Percentiles rank a stretch among this genome's conserved stretches.
Evolutionary conservation across 2,113 vertebrate genomes (phyloP).

Genomic region (Heterochromis multidens): DNA sequence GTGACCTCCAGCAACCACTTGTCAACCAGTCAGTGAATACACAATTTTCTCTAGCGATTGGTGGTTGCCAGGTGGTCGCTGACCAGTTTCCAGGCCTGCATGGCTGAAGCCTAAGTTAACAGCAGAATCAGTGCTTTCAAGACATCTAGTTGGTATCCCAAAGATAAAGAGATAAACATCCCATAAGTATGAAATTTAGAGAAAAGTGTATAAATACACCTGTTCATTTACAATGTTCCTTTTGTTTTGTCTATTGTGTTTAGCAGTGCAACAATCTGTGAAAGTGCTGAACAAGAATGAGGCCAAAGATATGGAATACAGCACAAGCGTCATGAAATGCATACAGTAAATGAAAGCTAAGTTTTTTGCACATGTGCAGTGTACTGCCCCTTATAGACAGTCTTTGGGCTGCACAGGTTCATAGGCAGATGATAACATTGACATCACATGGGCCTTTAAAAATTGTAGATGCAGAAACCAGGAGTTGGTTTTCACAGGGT

Average conservation of each 20-base stretch:
- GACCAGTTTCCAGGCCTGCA: no score
- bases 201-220: background rate
- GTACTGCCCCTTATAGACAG: background rate
- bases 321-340: background rate
- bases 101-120: background rate
- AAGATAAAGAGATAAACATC: background rate
- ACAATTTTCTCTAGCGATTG: no score
- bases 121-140: background rate
- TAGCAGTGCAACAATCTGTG: background rate
- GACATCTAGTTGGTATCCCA: background rate
- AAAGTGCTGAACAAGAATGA: background rate
- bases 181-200: background rate
- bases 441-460: background rate
- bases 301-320: background rate
- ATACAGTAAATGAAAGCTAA: background rate
- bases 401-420: background rate
- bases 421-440: background rate
- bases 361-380: no score
- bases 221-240: background rate
- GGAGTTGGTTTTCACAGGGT: background rate
- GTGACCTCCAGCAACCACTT: background rate
- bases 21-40: background rate
- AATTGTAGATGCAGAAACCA: background rate
- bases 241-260: background rate
- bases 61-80: background rate